Conservation (phyloP, 2,113 vertebrate genomes). For the Aegithalos caudatus region DNA sequence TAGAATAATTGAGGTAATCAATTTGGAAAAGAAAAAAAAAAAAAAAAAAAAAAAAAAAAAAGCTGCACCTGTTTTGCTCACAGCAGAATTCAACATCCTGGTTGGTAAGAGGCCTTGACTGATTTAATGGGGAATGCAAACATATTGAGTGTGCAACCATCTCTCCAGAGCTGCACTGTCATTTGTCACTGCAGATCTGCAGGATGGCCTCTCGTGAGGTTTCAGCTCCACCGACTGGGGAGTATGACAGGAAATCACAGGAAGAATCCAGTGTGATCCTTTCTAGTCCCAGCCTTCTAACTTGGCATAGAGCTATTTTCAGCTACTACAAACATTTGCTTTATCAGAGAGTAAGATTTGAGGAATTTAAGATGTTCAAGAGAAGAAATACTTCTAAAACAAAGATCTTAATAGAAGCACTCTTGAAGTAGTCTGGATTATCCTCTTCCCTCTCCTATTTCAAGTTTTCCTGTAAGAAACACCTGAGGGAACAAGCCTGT, state of each 20-base stretch:
- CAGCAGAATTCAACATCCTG: background rate
- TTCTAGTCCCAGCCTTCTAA: background rate
- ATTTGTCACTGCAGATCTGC: background rate
- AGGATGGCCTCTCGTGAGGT: background rate
- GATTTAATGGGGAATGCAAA: background rate
- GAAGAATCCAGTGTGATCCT: background rate
- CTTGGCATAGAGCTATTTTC: background rate
- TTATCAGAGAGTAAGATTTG: background rate
- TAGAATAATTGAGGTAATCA: slow-evolving; percentile 41
- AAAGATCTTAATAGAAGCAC: background rate
- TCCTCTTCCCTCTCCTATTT: background rate
- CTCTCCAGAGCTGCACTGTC: background rate
- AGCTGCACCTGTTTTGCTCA: slow-evolving; percentile 33
- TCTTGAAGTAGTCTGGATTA: background rate
- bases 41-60: background rate
- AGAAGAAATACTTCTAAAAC: background rate
- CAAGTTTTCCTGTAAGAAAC: background rate
- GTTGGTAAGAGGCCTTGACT: background rate
- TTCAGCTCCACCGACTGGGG: background rate
- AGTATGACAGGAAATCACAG: background rate
- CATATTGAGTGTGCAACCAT: background rate
- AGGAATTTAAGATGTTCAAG: background rate
- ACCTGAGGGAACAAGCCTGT: background rate
- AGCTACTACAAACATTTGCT: background rate
- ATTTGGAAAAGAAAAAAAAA: background rate